These are phyloP conservation scores for Ia io DNA, from an alignment of 2,113 vertebrate species.

Conservation along the genomic window DNA sequence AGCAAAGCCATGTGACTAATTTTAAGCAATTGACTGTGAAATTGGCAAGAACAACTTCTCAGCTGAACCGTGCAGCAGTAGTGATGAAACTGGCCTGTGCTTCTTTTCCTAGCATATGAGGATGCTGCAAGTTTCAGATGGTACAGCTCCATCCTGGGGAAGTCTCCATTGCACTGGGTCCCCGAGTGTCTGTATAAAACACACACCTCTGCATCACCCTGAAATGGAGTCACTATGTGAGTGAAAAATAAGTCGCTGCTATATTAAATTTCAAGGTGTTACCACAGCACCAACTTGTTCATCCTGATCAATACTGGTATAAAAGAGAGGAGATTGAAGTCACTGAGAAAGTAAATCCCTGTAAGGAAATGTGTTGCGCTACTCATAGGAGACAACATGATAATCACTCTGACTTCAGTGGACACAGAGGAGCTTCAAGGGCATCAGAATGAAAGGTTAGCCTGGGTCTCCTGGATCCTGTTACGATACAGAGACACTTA, in stretches of 20 bases:
- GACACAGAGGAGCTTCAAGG: not conserved
- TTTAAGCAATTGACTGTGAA: not conserved
- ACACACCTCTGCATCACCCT: not conserved
- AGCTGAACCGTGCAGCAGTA: not conserved
- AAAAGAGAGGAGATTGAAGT: not conserved
- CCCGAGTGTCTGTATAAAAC: not conserved
- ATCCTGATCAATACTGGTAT: not conserved
- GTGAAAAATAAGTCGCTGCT: not conserved
- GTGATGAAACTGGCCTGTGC: not conserved
- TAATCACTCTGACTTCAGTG: not conserved
- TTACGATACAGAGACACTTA: not conserved
- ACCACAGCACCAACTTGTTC: not conserved
- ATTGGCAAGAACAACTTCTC: not conserved
- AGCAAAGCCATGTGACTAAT: not conserved
- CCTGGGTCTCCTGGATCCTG: not conserved
- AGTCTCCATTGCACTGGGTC: not conserved
- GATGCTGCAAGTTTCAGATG: not conserved
- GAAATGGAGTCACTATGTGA: not conserved
- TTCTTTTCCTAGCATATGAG: not conserved
- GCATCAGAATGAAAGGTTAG: not conserved
- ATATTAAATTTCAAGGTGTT: not conserved
- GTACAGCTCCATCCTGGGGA: not conserved
- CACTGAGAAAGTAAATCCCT: not conserved
- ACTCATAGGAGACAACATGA: not conserved
- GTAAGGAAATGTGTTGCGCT: not conserved